Conservation (phyloP, 2,888 invertebrate species). For the Limnephilus auricula region DNA sequence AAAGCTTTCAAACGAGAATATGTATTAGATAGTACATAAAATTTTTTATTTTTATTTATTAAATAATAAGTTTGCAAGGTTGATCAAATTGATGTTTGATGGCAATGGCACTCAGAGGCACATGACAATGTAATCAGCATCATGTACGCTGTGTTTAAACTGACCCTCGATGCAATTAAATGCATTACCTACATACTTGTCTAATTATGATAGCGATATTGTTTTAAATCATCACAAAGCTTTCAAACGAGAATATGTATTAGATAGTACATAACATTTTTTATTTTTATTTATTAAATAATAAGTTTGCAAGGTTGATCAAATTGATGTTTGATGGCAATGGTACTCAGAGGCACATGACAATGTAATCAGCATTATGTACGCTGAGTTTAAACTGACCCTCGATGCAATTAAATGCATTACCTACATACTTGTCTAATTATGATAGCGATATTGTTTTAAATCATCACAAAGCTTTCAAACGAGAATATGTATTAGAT, state of each 20-base stretch:
- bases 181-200: neutral
- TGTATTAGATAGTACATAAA: too few relatives aligned
- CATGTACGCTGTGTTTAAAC: neutral
- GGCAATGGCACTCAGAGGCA: neutral
- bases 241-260: too few relatives aligned
- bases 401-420: neutral
- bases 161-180: neutral
- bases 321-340: neutral
- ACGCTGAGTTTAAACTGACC: neutral
- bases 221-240: neutral
- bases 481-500: too few relatives aligned
- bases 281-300: too few relatives aligned
- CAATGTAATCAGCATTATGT: neutral
- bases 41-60: too few relatives aligned
- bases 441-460: too few relatives aligned
- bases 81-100: conserved; percentile 3
- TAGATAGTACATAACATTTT: too few relatives aligned
- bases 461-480: neutral
- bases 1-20: neutral
- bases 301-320: too few relatives aligned
- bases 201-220: too few relatives aligned
- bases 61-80: too few relatives aligned
- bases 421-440: neutral
- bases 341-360: neutral
- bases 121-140: neutral